A percentile compares a stretch with the other conserved stretches of the same genome.
phyloP scores from a whole-genome alignment of 2,888 invertebrate genomes.

The Lymantria dispar region DNA sequence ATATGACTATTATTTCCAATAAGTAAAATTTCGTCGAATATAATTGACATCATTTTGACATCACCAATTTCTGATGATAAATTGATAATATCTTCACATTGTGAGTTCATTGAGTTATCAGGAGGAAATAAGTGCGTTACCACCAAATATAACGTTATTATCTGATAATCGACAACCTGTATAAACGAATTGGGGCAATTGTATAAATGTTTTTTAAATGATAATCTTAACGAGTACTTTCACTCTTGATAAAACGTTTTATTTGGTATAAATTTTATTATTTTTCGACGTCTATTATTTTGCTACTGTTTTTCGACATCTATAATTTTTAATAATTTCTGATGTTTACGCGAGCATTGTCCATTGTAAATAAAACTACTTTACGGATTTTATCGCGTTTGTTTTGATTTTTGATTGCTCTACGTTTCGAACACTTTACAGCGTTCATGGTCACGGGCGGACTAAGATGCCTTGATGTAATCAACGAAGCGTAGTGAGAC shows the following conservation, averaged over 20 bases:
- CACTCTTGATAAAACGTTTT: not conserved
- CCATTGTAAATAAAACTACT: too few relatives aligned
- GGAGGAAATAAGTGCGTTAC: constrained; percentile 17
- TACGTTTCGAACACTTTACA: too few relatives aligned
- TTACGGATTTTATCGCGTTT: too few relatives aligned
- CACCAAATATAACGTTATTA: constrained; percentile 11
- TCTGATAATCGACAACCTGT: constrained; percentile 25
- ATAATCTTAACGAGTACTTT: not conserved
- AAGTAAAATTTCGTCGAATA: constrained; percentile 24
- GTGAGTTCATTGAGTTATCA: constrained; percentile 18
- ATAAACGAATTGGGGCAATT: constrained; percentile 24
- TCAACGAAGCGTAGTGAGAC: too few relatives aligned
- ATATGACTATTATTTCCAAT: constrained; percentile 10
- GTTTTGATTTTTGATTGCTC: too few relatives aligned
- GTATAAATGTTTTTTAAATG: not conserved
- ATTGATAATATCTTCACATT: constrained; percentile 3
- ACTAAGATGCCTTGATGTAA: too few relatives aligned
- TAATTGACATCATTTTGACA: constrained; percentile 31
- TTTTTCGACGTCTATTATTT: not conserved
- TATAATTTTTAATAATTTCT: too few relatives aligned
- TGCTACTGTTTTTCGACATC: too few relatives aligned
- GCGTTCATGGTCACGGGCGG: too few relatives aligned
- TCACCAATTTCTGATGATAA: constrained; percentile 27
- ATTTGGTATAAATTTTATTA: not conserved
- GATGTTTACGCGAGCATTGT: too few relatives aligned